Evolutionary conservation across 2,797 vertebrate genomes (phyloP).

Genomic region (Phrynocephalus vlangalii): DNA sequence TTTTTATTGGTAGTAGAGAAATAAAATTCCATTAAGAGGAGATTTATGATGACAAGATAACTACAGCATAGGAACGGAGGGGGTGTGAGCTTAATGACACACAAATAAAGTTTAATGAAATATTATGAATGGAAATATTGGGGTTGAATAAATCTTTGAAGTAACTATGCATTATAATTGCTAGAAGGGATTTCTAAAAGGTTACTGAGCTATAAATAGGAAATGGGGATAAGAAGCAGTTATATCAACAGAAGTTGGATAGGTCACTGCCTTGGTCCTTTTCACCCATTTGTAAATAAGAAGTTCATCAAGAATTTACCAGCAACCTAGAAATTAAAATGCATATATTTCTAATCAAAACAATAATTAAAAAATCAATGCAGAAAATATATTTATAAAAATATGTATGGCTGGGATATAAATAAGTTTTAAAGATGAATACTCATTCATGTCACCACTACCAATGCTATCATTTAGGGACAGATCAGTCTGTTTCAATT

Average conservation of each 20-base stretch:
- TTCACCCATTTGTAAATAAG: conserved; percentile 10
- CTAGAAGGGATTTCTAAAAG: conserved; percentile 51
- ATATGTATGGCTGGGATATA: background rate
- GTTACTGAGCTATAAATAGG: conserved; percentile 50
- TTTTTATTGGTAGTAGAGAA: conserved; percentile 76
- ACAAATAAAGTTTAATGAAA: conserved; percentile 76
- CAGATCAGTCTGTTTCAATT: background rate
- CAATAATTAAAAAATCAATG: background rate
- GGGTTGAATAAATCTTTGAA: conserved; percentile 63
- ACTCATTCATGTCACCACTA: background rate
- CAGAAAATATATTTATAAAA: no score
- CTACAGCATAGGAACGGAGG: conserved; percentile 44
- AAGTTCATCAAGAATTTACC: background rate
- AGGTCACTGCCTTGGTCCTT: background rate
- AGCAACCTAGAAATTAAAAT: background rate
- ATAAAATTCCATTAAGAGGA: conserved; percentile 69
- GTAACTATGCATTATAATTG: conserved; percentile 60
- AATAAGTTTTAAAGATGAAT: background rate
- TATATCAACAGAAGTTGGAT: background rate
- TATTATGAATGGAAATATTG: conserved; percentile 70
- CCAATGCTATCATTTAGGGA: background rate
- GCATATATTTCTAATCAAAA: background rate
- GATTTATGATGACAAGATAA: conserved; percentile 76
- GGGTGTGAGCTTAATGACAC: conserved; percentile 66
- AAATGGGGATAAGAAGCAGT: conserved; percentile 34